Base-by-base conservation (phyloP, 1,140 invertebrate genomes). In the Probaryconus sp. region DNA sequence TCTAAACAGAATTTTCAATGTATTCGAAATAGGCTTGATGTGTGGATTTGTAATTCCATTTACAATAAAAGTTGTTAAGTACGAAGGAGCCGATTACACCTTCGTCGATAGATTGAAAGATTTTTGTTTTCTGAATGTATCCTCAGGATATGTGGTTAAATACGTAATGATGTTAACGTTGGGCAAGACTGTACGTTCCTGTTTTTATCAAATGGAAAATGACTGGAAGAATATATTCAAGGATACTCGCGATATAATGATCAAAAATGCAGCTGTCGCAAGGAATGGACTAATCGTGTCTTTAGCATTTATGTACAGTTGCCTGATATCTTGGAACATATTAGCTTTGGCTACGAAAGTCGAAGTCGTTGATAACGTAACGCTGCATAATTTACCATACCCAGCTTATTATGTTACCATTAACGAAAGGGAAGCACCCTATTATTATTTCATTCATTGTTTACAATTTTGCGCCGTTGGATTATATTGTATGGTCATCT, bases 241-340 rank as follows among this genome's bases (percentile, higher is more conserved):
- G 14, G 20, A 18, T 6, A 10, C 35, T 35, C 10, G 37, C 10
- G 20, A 28, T 18, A 4, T 42, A 2, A 55, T 55, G 51, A 7
- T 55, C n/a, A 55, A 55, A 17, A 50, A 61, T 21, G 58, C 58
- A 1, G n/a, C 48, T 20, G 1, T 20, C 7, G 43, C 33, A 9
- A 48, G 43, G 40, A 30, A 2, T 0, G 21, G 38, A 9, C 20
- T 16, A 0, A 7, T 50, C 1, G 7, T n/a, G 16, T 17, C 21
- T n/a, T 2, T 38, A 1, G 5, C 30, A 1, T 4, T 31, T 6
- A 35, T 40, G 14, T 7, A 4, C 0, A 9, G 2, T 14, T 3
- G 4, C 2, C 5, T 17, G 26, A 2, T 47, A n/a, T n/a, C 42
- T 10, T 48, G 42, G 43, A 30, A 61, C 20, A 14, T 35, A 11